Base-by-base conservation (phyloP, 2,888 invertebrate species). In the Saturnia japonica region DNA sequence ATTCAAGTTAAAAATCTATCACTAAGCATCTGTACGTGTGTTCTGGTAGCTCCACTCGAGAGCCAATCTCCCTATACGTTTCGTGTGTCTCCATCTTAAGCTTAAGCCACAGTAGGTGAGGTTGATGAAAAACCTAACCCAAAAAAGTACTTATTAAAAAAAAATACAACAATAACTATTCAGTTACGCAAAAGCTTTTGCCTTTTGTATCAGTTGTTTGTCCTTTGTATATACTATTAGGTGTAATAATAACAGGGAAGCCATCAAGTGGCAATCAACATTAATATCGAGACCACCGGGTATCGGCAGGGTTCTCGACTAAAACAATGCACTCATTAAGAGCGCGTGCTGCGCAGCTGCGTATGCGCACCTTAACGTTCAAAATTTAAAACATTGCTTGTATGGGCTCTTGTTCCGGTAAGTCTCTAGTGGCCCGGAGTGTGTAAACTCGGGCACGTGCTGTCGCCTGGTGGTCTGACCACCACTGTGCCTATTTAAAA, bases 291-390 rank as follows among this genome's bases (percentile, higher is more conserved):
- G 91, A 91, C 90, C 91, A 91, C 91, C 90, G 80, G 78, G 74
- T 75, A 71, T 70, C 47, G 72, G 68, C 69, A 76, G 76, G 54
- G 74, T 71, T 72, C 67, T 71, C 67, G 62, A 71, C 66, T 69
- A 69, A 73, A 70, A 74, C 76, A 75, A 77, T 74, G 74, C 79
- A 74, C 76, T 75, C 86, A 90, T 88, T 88, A 87, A 90, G 89
- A 85, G 88, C 91, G 88, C 90, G 91, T 91, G 91, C 87, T 80
- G 68, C 79, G 83, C 91, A 91, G 91, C 91, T 91, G 91, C 84
- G 82, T 78, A 69, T 78, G 82, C 81, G 72, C 72, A 72, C 72
- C 72, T 72, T 69, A 69, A 67, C 62, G 67, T 69, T 64, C 47
- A 57, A 64, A 68, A 40, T 69, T 64, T 62, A 57, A 34, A 64